phyloP scores from a whole-genome alignment of 1,140 invertebrate genomes.

The Myzus persicae region DNA sequence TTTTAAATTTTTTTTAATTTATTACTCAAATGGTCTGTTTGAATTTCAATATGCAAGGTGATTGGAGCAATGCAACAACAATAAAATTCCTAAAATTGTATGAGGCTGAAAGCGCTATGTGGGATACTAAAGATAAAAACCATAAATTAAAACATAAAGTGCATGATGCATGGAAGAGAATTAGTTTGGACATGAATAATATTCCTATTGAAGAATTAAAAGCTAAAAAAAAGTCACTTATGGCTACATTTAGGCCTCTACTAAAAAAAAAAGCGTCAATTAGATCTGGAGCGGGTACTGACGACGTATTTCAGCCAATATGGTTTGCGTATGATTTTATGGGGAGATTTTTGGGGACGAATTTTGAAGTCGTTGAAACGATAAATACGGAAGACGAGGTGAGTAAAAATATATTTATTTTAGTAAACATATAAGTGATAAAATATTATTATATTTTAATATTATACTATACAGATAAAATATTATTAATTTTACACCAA shows the following conservation, averaged over 20 bases:
- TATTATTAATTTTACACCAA: not conserved
- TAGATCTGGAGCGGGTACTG: too few species aligned
- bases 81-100: not conserved
- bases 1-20: not conserved
- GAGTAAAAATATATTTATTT: too few species aligned
- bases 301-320: too few species aligned
- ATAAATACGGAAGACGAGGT: too few species aligned
- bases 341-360: too few species aligned
- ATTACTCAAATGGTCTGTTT: not conserved
- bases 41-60: not conserved
- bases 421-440: not conserved
- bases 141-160: slow-evolving; percentile 2
- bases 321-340: too few species aligned
- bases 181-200: not conserved
- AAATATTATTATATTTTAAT: too few species aligned
- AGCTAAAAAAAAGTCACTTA: not conserved
- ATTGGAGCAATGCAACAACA: not conserved
- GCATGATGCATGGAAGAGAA: not conserved
- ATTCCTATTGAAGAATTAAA: not conserved
- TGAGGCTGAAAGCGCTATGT: not conserved
- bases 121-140: not conserved
- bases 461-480: not conserved
- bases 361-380: too few species aligned
- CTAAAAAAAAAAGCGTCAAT: too few species aligned
- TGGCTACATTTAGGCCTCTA: slow-evolving; percentile 28